Conservation (phyloP, 2,888 invertebrate genomes). For the Idaea straminata region DNA sequence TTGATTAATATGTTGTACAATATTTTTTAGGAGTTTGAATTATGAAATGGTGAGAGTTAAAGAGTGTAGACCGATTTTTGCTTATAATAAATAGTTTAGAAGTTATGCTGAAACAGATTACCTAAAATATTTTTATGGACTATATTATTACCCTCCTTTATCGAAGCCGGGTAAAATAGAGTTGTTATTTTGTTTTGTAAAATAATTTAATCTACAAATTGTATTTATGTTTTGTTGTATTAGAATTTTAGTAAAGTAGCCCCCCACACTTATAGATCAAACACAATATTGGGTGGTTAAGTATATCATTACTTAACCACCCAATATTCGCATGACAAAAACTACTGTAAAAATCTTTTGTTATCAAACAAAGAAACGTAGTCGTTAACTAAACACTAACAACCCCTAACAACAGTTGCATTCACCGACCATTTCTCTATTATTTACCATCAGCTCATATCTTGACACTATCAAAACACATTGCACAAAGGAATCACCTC, state of each 20-base stretch:
- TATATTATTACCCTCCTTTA: too few species aligned
- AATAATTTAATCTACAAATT: too few species aligned
- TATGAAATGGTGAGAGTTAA: background rate
- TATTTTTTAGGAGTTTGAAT: background rate
- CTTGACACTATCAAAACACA: conserved; percentile 71
- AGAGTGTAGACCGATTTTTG: background rate
- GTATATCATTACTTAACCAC: too few species aligned
- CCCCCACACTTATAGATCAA: background rate
- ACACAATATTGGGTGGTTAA: too few species aligned
- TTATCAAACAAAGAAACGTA: background rate
- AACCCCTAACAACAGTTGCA: background rate
- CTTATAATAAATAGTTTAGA: background rate
- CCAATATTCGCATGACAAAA: background rate
- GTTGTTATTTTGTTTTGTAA: too few species aligned
- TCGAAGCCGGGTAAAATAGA: too few species aligned
- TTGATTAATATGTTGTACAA: background rate
- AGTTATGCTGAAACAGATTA: too few species aligned
- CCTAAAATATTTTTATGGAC: too few species aligned
- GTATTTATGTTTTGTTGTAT: too few species aligned
- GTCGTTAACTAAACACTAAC: background rate
- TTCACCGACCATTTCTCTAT: background rate
- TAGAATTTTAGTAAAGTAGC: background rate
- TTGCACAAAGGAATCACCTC: conserved; percentile 45
- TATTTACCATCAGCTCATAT: conserved; percentile 39
- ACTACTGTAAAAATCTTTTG: background rate